Evolutionary conservation across 92 coral and sea anemone genomes (phyloP).

Genomic region (Plumapathes pennacea): DNA sequence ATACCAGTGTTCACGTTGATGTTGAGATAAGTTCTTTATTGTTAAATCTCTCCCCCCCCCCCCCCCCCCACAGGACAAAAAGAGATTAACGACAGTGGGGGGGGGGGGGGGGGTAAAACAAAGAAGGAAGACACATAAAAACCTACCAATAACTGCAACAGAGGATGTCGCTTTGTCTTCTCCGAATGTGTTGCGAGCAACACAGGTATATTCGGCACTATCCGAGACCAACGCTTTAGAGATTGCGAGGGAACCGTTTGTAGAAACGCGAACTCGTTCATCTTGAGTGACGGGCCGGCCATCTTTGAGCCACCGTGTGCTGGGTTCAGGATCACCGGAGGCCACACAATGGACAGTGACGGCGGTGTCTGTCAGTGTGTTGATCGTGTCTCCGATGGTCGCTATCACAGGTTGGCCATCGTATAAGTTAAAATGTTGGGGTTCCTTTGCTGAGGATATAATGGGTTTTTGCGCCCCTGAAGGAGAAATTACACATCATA

Average conservation of each 20-base stretch:
- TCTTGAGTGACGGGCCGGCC: conserved; percentile 35
- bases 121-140: too few species aligned
- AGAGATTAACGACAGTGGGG: too few species aligned
- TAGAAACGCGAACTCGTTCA: too few species aligned
- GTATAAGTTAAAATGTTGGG: conserved; percentile 30
- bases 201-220: conserved; percentile 53
- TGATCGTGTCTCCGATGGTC: conserved; percentile 50
- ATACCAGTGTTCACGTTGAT: too few species aligned
- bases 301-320: conserved; percentile 59
- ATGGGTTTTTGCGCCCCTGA: too few species aligned
- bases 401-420: conserved; percentile 48
- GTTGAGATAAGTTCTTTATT: too few species aligned
- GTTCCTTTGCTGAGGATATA: neutral
- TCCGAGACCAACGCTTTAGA: conserved; percentile 39
- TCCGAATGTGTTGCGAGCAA: conserved; percentile 60
- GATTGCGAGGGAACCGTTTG: conserved; percentile 61
- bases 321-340: conserved; percentile 71
- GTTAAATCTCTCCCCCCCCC: too few species aligned
- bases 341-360: conserved; percentile 68
- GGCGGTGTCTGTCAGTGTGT: conserved; percentile 51
- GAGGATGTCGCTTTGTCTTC: conserved; percentile 37
- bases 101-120: too few species aligned
- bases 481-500: too few species aligned
- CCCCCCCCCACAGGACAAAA: too few species aligned
- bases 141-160: conserved; percentile 64